These are phyloP conservation scores for Xylocopa sonorina DNA, from an alignment of 1,140 invertebrate species.

Conservation along the genomic window DNA sequence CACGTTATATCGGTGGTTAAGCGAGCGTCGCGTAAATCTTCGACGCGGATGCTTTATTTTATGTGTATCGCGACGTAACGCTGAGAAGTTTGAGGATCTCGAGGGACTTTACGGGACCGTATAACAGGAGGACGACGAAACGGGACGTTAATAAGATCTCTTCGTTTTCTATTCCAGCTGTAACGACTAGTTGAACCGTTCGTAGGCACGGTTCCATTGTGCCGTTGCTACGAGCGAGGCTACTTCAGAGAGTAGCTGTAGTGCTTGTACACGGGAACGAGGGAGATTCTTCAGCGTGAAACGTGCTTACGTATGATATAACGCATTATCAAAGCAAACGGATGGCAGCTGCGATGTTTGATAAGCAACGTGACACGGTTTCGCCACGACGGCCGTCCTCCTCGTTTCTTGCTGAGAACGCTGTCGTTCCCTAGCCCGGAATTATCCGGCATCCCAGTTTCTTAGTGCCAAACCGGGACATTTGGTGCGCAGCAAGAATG, in stretches of 20 bases:
- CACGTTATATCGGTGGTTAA: not conserved
- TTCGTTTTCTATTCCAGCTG: constrained; percentile 6
- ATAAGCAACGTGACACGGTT: not conserved
- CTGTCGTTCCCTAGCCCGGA: not conserved
- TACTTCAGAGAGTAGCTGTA: not conserved
- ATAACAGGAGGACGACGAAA: not conserved
- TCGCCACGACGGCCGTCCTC: not conserved
- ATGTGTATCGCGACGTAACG: not conserved
- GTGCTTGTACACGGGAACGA: not conserved
- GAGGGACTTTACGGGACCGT: constrained; percentile 6
- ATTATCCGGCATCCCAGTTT: constrained; percentile 45
- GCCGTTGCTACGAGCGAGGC: not conserved
- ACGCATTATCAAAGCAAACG: not conserved
- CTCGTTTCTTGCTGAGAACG: not conserved
- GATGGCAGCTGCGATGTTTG: not conserved
- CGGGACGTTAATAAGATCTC: constrained; percentile 30
- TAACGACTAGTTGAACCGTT: not conserved
- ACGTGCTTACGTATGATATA: not conserved
- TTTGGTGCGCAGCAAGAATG: not conserved
- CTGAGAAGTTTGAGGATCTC: not conserved
- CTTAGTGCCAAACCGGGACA: constrained; percentile 15
- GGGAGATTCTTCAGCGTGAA: not conserved
- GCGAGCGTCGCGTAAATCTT: no score
- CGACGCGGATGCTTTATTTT: constrained; percentile 2
- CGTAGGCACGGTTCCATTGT: not conserved